A percentile compares a stretch with the other conserved stretches of the same genome.
These are phyloP conservation scores for Microdon myrmicae DNA, from an alignment of 2,888 invertebrate genomes.

Conservation along the genomic window DNA sequence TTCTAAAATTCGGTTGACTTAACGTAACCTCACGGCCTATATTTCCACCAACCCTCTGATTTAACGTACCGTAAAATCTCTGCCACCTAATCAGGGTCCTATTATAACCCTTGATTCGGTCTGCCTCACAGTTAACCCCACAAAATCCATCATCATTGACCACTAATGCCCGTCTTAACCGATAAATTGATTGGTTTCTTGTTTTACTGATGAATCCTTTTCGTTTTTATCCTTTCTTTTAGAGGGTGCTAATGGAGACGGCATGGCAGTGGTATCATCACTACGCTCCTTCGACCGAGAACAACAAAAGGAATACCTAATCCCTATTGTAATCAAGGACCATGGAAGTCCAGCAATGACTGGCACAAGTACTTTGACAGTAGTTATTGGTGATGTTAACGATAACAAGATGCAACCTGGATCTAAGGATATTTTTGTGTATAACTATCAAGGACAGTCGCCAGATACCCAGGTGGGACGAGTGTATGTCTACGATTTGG, in stretches of 20 bases:
- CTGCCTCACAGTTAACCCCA: too few relatives aligned
- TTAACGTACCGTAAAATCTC: too few relatives aligned
- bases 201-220: not conserved
- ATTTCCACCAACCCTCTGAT: too few relatives aligned
- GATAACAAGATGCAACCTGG: constrained; percentile 99
- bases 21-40: too few relatives aligned
- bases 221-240: constrained; percentile 52
- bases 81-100: too few relatives aligned
- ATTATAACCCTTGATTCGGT: too few relatives aligned
- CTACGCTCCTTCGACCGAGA: constrained; percentile 93
- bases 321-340: constrained; percentile 97
- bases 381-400: constrained; percentile 97
- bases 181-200: too few relatives aligned
- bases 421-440: constrained; percentile 95
- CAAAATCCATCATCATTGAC: too few relatives aligned
- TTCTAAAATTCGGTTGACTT: too few relatives aligned
- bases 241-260: constrained; percentile 97
- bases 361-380: constrained; percentile 93
- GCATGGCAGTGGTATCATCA: constrained; percentile 97
- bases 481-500: constrained; percentile 96
- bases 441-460: constrained; percentile 93
- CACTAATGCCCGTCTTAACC: too few relatives aligned
- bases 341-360: constrained; percentile 96
- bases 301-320: constrained; percentile 93
- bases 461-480: constrained; percentile 92